Base-by-base conservation (phyloP, 2,888 invertebrate species). In the Phalera bucephala region DNA sequence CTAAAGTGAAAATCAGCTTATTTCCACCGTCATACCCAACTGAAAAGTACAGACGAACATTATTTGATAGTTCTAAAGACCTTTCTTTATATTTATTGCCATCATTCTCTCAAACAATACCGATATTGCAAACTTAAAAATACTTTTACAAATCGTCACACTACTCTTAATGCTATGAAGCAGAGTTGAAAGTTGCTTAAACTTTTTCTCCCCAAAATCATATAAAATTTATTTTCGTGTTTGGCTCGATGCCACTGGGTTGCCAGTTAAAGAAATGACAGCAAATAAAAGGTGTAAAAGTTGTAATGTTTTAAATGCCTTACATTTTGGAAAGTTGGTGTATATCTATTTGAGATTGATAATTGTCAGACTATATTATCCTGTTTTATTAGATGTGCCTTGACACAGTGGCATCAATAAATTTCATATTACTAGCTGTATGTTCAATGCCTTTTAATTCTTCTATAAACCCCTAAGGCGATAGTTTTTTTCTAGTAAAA, bases 61-160 rank as follows among this genome's bases (percentile, higher is more conserved):
- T 32, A 33, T 52, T 58, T 56, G 78, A 78, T 77, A 76, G 72
- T 75, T 72, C 65, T 62, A 75, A 80, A 76, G 67, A 31, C 73
- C 69, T 72, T 67, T 64, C 71, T 72, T 69, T 77, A 78, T 74
- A 81, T 81, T 83, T 82, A 85, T 81, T 80, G 70, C 78, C 75
- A 71, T 80, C 78, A 82, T 79, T 81, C 80, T 73, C 70, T 72
- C 78, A 79, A 79, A 83, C 80, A 81, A 80, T 77, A 65, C 73
- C 58, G 52, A 54, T 54, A 61, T 54, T 45, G 44, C 68, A 54
- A 72, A 68, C 53, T 53, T 63, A 64, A 44, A 37, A 46, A 34
- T 37, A 25, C 45, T 23, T 33, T 21, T 37, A 17, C 42, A 31
- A 44, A 52, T 41, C 15, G 37, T 28, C 40, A 44, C 46, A 29